Evolutionary conservation across 1,140 invertebrate genomes (phyloP), one percentile per base, ranked within the genome.

Genomic region (Neotoxoptera formosana): DNA sequence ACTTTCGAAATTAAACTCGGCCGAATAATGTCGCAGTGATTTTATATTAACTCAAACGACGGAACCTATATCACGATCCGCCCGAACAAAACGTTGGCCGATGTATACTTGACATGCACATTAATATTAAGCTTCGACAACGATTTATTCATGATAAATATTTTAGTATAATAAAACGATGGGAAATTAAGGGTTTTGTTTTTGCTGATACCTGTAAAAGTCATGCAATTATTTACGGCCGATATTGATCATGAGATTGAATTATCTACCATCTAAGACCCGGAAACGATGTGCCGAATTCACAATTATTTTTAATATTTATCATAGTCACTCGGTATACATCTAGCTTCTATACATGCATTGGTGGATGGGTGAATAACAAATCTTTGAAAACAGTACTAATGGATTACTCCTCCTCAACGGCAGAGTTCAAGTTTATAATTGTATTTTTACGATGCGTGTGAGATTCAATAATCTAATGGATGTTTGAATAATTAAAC

Each of bases 321-420:
- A n/a, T n/a, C 60, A 14, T n/a, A 25, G 60, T 3, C 14, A n/a
- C n/a, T 0, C 14, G n/a, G 3, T 76, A 76, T 76, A 0, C 4
- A n/a, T 76, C 14, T 17, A 76, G 60, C n/a, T 76, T 76, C 1
- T 17, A 14, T 76, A n/a, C n/a, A 17, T 76, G 60, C n/a, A n/a
- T 76, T n/a, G 0, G 14, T 11, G 1, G 3, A 20, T 76, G n/a
- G n/a, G 60, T 76, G n/a, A 76, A 76, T 67, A 67, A n/a, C 1
- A 76, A 76, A 34, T 76, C 60, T 67, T 76, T n/a, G 30, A n/a
- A 76, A 76, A 76, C n/a, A 76, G 60, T 76, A 76, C 60, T 76
- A 76, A 76, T 76, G 60, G 30, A 76, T 76, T 76, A 76, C 25
- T 67, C 60, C 1, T n/a, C 11, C 14, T n/a, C 1, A 17, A 76